phyloP scores from a whole-genome alignment of 2,113 vertebrate species.

The Macquaria ambigua region DNA sequence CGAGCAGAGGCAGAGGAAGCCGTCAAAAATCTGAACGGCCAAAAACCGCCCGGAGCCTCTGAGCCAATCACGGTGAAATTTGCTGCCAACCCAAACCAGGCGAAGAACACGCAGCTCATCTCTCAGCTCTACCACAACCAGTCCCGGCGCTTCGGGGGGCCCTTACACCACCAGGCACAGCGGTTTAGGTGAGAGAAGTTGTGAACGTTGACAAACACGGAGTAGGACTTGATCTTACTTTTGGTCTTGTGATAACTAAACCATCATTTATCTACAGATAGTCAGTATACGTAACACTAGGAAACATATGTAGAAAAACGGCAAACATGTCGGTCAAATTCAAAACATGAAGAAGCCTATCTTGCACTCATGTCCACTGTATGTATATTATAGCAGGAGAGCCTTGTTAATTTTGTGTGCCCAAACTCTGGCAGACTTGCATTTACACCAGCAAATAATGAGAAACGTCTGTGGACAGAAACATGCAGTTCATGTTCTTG shows the following conservation, averaged over 20 bases:
- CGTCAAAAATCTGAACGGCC: constrained; percentile 96
- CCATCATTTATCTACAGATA: background rate
- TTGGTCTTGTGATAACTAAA: background rate
- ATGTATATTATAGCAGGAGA: background rate
- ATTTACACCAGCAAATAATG: too few species aligned
- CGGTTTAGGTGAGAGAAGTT: constrained; percentile 91
- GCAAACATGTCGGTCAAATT: background rate
- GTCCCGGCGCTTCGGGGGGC: constrained; percentile 94
- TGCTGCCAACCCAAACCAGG: constrained; percentile 97
- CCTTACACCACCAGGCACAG: constrained; percentile 97
- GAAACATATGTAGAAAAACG: background rate
- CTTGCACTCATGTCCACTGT: background rate
- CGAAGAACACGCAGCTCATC: constrained; percentile 94
- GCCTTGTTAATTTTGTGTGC: background rate
- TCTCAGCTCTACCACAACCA: constrained; percentile 97
- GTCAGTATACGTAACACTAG: background rate
- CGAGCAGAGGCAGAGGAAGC: constrained; percentile 96
- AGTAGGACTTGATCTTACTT: too few species aligned
- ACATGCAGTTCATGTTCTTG: too few species aligned
- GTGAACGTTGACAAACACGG: background rate
- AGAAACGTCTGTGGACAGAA: too few species aligned
- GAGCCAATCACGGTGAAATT: constrained; percentile 98
- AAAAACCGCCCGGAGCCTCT: constrained; percentile 93
- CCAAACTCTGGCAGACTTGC: background rate
- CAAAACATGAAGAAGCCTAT: background rate